phyloP scores from a whole-genome alignment of 2,113 vertebrate species.

The Catharus minimus region DNA sequence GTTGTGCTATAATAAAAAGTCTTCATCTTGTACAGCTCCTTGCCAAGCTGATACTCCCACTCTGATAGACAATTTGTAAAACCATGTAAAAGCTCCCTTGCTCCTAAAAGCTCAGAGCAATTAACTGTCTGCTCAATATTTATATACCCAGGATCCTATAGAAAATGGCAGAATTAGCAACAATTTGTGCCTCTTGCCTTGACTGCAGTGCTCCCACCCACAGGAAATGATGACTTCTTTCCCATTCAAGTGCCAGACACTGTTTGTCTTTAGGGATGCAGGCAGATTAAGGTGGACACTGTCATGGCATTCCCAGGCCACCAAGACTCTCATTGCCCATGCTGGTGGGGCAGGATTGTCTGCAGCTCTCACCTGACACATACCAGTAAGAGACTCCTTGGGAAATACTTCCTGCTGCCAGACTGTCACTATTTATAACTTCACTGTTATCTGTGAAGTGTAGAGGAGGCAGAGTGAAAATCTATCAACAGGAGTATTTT shows the following conservation, averaged over 20 bases:
- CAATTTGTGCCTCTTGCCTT: neutral
- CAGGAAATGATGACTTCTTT: neutral
- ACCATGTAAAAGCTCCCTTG: neutral
- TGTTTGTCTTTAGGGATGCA: accelerated
- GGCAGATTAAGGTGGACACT: neutral
- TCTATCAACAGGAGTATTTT: neutral
- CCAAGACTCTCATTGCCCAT: neutral
- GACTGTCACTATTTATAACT: neutral
- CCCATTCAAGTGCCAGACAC: neutral
- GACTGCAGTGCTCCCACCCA: neutral
- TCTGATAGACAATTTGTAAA: neutral
- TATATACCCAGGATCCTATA: neutral
- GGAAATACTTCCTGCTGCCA: neutral
- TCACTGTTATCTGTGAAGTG: neutral
- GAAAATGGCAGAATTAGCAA: neutral
- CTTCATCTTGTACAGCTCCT: neutral
- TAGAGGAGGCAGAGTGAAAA: constrained; percentile 16
- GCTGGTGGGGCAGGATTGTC: neutral
- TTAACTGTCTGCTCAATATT: neutral
- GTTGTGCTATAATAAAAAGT: neutral
- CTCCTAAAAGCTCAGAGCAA: neutral
- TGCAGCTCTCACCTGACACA: neutral
- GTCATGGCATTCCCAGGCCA: neutral
- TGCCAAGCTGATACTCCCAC: neutral
- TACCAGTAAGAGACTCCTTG: neutral